Conservation (phyloP, 2,797 vertebrate genomes). For the Danio kyathit region DNA sequence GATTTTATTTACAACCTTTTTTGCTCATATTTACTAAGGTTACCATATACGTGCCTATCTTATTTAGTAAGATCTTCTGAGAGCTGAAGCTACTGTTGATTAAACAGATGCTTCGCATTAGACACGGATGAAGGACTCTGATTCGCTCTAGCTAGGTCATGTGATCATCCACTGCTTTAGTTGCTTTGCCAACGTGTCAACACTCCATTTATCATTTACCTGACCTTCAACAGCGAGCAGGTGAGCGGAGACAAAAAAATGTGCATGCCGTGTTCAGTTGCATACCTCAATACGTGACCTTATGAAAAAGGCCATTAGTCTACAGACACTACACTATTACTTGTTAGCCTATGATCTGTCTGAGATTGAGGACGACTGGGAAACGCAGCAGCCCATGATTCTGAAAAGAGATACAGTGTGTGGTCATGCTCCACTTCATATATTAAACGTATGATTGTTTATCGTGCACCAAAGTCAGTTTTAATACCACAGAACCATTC, state of each 20-base stretch:
- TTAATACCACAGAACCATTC: not conserved
- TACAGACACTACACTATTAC: not conserved
- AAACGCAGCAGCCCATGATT: not conserved
- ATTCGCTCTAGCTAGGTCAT: slow-evolving; percentile 31
- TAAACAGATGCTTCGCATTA: slow-evolving; percentile 39
- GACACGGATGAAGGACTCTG: not conserved
- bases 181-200: slow-evolving; percentile 21
- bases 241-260: not conserved
- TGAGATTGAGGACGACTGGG: not conserved
- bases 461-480: not conserved
- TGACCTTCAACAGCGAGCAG: slow-evolving; percentile 35
- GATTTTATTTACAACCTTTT: too few species aligned
- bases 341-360: not conserved
- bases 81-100: slow-evolving; percentile 21
- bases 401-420: not conserved
- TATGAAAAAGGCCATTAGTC: not conserved
- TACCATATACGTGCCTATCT: too few species aligned
- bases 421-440: not conserved
- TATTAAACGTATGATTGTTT: not conserved
- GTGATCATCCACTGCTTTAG: slow-evolving; percentile 21
- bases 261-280: not conserved
- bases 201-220: slow-evolving; percentile 32
- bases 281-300: not conserved
- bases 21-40: too few species aligned
- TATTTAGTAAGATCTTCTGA: slow-evolving; percentile 16